Evolutionary conservation across 2,888 invertebrate species (phyloP), one percentile per base, ranked within the genome.

Genomic region (Dendrolimus pini): DNA sequence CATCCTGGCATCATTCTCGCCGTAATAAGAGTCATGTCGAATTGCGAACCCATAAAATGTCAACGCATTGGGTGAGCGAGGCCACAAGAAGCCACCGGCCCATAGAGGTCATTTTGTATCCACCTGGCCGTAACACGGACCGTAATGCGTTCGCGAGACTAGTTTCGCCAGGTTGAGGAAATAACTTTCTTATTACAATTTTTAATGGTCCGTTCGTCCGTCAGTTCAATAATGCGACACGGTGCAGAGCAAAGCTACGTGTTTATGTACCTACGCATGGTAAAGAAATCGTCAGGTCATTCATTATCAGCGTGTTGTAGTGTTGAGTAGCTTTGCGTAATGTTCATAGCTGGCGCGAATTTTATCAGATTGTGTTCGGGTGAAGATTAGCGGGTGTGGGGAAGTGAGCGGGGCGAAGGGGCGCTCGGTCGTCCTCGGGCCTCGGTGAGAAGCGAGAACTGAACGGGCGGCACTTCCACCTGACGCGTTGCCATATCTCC

Each of bases 41-140:
- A 87, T 89, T 85, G 84, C 87, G 88, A 89, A 85, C 86, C 82
- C 85, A 83, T 80, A 83, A 84, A 89, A 87, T 89, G 86, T 89
- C 88, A 89, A 85, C 83, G 85, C 79, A 82, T 88, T 85, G 81
- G 77, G 77, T 73, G 77, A 83, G 83, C 88, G 89, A 88, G 90
- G 89, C 89, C 88, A 82, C 77, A 80, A 84, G 82, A 85, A 87
- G 87, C 90, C 80, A 84, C 85, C 83, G 86, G 88, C 82, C 82
- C 82, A 89, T 90, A 91, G 90, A 90, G 90, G 91, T 90, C 90
- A 90, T 89, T 90, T 91, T 89, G 77, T 83, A 87, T 89, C 86
- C 85, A 89, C 86, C 87, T 88, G 89, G 88, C 85, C 82, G 83
- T 85, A 88, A 85, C 87, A 82, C 84, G 81, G 80, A 83, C 86